Evolutionary conservation across 2,888 invertebrate species (phyloP).

Genomic region (Yponomeuta sedellus): DNA sequence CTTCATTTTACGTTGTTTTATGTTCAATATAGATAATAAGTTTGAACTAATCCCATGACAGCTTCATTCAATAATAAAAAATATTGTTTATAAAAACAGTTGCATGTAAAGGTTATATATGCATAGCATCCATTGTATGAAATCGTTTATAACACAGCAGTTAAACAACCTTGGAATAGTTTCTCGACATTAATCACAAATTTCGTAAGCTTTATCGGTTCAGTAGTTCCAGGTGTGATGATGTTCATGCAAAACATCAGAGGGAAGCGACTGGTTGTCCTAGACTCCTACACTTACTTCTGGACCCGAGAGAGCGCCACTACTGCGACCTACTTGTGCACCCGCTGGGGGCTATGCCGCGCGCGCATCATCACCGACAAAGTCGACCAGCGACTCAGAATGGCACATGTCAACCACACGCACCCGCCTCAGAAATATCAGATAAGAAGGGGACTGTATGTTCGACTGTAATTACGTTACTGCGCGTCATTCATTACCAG

Average conservation of each 20-base stretch:
- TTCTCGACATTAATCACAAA: neutral
- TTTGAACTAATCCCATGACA: no score
- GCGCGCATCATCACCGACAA: conserved; percentile 22
- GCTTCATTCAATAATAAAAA: no score
- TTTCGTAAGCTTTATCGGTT: neutral
- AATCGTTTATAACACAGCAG: no score
- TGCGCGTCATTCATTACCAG: conserved; percentile 20
- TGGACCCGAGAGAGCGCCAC: conserved; percentile 14
- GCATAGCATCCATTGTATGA: no score
- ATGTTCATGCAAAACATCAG: neutral
- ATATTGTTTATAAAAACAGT: no score
- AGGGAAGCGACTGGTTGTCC: conserved; percentile 19
- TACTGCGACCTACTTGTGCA: conserved; percentile 19
- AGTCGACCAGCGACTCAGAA: neutral
- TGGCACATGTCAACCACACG: conserved; percentile 20
- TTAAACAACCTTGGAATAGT: no score
- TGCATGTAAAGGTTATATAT: no score
- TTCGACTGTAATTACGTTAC: conserved; percentile 6
- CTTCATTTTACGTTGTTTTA: no score
- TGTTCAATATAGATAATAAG: no score
- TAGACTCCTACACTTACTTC: conserved; percentile 23
- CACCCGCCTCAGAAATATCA: conserved; percentile 24
- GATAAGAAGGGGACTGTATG: conserved; percentile 20
- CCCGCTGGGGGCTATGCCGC: conserved; percentile 26
- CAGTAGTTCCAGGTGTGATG: neutral